These are phyloP conservation scores for Tricholaema leucomelas DNA, from an alignment of 2,113 vertebrate genomes.

Conservation along the genomic window DNA sequence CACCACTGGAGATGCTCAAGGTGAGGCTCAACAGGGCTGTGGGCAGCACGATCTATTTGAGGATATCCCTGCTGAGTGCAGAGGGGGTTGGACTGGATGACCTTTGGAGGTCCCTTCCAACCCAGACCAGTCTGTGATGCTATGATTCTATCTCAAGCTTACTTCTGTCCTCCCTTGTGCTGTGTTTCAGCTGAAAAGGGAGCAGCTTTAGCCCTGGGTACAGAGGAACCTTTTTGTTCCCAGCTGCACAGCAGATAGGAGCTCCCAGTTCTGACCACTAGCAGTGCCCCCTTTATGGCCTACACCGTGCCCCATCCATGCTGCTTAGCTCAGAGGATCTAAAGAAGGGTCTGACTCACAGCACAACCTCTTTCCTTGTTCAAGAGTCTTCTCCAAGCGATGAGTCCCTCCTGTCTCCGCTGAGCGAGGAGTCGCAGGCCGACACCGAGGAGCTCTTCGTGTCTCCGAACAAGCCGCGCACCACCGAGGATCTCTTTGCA, in stretches of 20 bases:
- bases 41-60: no score
- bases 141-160: neutral
- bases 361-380: constrained; percentile 54
- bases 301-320: neutral
- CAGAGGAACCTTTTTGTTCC: neutral
- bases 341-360: neutral
- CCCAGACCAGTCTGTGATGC: neutral
- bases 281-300: neutral
- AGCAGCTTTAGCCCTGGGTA: neutral
- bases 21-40: no score
- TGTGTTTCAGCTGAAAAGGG: neutral
- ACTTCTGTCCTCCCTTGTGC: neutral
- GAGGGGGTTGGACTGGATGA: no score
- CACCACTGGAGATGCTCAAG: no score
- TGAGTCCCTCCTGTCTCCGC: constrained; percentile 88
- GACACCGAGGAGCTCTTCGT: constrained; percentile 89
- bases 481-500: constrained; percentile 97
- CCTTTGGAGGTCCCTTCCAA: neutral
- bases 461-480: constrained; percentile 94
- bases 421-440: constrained; percentile 89
- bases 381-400: constrained; percentile 85
- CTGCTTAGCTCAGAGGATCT: neutral
- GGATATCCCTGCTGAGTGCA: no score
- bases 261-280: neutral
- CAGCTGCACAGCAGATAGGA: neutral